Conservation (phyloP, 2,888 invertebrate species). For the Resseliella maxima region DNA sequence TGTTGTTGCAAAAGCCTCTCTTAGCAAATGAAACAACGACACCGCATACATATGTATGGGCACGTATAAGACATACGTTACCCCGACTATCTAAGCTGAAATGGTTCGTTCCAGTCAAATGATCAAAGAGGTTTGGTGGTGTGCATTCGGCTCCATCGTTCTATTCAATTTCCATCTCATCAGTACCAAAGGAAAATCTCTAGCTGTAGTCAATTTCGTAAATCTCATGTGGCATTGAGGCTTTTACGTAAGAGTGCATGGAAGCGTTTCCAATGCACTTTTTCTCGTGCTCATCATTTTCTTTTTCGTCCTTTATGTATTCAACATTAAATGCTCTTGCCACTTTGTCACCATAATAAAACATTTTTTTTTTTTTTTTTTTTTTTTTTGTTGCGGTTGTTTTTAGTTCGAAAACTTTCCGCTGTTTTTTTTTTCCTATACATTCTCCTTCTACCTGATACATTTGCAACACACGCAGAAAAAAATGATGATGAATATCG, state of each 20-base stretch:
- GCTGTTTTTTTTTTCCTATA: not conserved
- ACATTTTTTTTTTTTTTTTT: not conserved
- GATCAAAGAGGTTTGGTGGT: constrained; percentile 9
- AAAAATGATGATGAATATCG: not conserved
- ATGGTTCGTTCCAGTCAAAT: constrained; percentile 29
- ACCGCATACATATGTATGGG: not conserved
- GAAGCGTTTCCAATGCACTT: not conserved
- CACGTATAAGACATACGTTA: constrained; percentile 38
- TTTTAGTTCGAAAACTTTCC: not conserved
- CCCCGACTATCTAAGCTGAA: not conserved
- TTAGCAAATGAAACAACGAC: constrained; percentile 1
- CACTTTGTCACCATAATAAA: constrained; percentile 47
- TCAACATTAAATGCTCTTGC: not conserved
- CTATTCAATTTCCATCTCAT: constrained; percentile 47
- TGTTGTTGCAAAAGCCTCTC: not conserved
- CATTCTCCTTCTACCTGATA: not conserved
- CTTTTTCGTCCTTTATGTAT: too few species aligned
- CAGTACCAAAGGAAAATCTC: constrained; percentile 13
- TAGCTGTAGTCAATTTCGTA: not conserved
- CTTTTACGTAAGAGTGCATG: constrained; percentile 16
- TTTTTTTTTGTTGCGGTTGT: not conserved
- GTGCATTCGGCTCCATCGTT: constrained; percentile 22
- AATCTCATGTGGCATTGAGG: constrained; percentile 25
- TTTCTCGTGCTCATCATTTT: not conserved
- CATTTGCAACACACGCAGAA: not conserved